Conservation (phyloP, 2,888 invertebrate species). For the Perithous albicinctus region DNA sequence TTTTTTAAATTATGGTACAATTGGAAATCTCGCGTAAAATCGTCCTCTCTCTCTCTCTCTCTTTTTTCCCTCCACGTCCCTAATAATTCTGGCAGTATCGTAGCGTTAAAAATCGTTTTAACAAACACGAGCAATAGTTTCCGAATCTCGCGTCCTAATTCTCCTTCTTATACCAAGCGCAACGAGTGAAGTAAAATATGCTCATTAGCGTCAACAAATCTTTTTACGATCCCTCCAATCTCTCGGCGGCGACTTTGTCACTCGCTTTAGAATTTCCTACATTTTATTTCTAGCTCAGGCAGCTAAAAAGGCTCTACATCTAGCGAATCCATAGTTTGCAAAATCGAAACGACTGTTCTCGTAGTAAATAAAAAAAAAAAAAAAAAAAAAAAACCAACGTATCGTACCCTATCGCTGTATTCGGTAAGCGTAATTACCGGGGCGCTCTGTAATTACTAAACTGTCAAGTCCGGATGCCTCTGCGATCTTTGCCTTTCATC, state of each 20-base stretch:
- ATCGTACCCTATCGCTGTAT: constrained; percentile 36
- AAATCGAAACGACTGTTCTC: background rate
- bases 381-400: constrained; percentile 8
- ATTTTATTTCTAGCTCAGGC: background rate
- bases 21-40: background rate
- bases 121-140: background rate
- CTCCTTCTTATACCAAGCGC: background rate
- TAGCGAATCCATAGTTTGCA: background rate
- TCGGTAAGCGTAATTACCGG: constrained; percentile 40
- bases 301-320: background rate
- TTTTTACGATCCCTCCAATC: background rate
- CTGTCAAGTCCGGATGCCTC: constrained; percentile 27
- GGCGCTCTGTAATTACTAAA: constrained; percentile 35
- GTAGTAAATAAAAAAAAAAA: background rate
- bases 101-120: background rate
- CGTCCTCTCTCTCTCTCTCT: no score
- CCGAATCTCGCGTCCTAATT: background rate
- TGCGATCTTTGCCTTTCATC: constrained; percentile 14
- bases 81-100: constrained; percentile 9
- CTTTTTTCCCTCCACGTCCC: background rate
- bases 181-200: background rate
- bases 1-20: constrained; percentile 29
- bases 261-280: background rate
- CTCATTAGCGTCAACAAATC: background rate
- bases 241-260: background rate